Base-by-base conservation (phyloP, 2,797 vertebrate genomes). In the Coregonus sp. region DNA sequence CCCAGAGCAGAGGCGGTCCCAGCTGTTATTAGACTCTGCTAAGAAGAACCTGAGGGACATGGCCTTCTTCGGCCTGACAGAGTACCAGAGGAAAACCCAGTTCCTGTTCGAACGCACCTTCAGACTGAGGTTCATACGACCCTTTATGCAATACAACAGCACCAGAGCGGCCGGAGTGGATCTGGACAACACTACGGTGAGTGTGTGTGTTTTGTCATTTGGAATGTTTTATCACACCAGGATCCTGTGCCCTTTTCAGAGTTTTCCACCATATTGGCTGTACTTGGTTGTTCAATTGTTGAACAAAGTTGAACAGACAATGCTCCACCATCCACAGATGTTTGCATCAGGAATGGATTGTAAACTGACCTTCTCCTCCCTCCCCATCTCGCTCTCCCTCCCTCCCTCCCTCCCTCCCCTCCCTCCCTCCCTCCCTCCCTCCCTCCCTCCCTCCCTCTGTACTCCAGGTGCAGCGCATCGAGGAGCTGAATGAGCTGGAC, bases 121-220 rank as follows among this genome's bases (percentile, higher is more conserved):
- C 89, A 95, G 94, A 81, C 94, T 99, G 86, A 96, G 96, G 78
- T 99, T 99, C 93, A 99, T 99, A 93, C 94, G 96, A 82, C 98
- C 98, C 25, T 99, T 99, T 89, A 96, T 98, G 96, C 98, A 99
- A 93, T 99, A 98, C 94, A 99, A 99, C 94, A 98, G 96, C 92
- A 99, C 97, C 0, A 91, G 98, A 66, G 97, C 97, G 0, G 97
- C 97, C 0, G 98, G 97, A 0, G 98, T 99, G 84, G 97, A 99
- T 90, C 92, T 97, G 86, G 97, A 97, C 66, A 96, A 97, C 4
- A 89, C 94, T 75, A 99, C 98, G 72, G 95, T 93, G 1, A 72
- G 92, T 88, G n/a, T 18, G 59, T 61, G 20, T 61, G 56, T 20
- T 5, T 20, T 47, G 7, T 9, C 40, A 47, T 47, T 47, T 47